Evolutionary conservation across 2,888 invertebrate species (phyloP), one percentile per base, ranked within the genome.

Genomic region (Drosophila quinaria): DNA sequence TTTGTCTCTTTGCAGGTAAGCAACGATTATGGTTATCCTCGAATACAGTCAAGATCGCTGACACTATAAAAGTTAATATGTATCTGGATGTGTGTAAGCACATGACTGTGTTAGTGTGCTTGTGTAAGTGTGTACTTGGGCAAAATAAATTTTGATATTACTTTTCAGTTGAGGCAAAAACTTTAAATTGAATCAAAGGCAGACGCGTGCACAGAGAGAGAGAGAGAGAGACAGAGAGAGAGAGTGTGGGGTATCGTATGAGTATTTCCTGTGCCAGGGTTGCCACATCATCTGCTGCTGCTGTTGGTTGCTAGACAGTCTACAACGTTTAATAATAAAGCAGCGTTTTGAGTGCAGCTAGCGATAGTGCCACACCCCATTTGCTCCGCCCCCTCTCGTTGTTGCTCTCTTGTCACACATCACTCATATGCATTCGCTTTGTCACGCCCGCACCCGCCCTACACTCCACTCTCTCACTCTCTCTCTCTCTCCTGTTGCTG

Each of bases 181-280:
- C 77, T 85, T 68, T 67, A 89, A 80, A 90, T 86, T 81, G 70
- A 82, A 86, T 89, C 87, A 89, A 71, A 75, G 67, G 47, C 49
- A 56, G 56, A 50, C 59, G 31, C 56, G 15, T 44, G n/a, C n/a
- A n/a, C n/a, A n/a, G 31, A n/a, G 25, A 33, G 22, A n/a, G 15
- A 5, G 22, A 15, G 25, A 25, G 6, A n/a, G 29, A 44, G 22
- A n/a, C 11, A 5, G 22, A 10, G 15, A 15, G 11, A 4, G 10
- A 3, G 4, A 29, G 29, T 15, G 29, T 5, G 44, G 31, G 5
- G 15, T 44, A 10, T 42, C 11, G 54, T n/a, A 39, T 10, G 19
- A 10, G 35, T 49, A 17, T 49, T 69, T 69, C 13, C 44, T 52
- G 15, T 33, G 39, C 39, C 46, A 75, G 72, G 49, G 74, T 51